These are phyloP conservation scores for Fulica atra DNA, from an alignment of 2,113 vertebrate species.

Conservation along the genomic window DNA sequence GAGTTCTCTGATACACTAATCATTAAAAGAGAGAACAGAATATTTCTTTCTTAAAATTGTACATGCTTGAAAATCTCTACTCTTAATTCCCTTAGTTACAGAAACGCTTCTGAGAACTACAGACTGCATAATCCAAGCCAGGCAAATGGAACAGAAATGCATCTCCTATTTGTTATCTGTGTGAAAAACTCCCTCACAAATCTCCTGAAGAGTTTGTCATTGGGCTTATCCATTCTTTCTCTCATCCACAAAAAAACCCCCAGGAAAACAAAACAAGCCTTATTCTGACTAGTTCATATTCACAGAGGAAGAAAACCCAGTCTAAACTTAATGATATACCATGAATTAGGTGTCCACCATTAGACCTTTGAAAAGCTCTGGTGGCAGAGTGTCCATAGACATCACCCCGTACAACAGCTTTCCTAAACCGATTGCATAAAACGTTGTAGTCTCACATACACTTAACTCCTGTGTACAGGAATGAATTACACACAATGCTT, in stretches of 20 bases:
- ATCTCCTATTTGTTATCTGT: neutral
- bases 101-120: neutral
- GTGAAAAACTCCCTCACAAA: neutral
- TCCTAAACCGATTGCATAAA: neutral
- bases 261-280: neutral
- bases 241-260: neutral
- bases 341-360: neutral
- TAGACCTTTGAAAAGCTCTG: neutral
- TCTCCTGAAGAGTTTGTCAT: neutral
- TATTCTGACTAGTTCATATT: neutral
- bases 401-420: neutral
- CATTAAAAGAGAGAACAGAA: neutral
- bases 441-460: neutral
- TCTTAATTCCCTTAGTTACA: neutral
- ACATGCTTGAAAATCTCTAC: neutral
- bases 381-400: neutral
- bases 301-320: neutral
- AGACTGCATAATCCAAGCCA: neutral
- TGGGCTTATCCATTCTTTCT: neutral
- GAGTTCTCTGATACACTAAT: neutral
- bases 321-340: neutral
- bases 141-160: neutral
- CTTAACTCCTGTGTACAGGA: neutral
- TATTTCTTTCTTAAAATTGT: neutral
- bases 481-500: neutral